These are phyloP conservation scores for Eucera pruinosa DNA, from an alignment of 2,888 invertebrate genomes.

Conservation along the genomic window DNA sequence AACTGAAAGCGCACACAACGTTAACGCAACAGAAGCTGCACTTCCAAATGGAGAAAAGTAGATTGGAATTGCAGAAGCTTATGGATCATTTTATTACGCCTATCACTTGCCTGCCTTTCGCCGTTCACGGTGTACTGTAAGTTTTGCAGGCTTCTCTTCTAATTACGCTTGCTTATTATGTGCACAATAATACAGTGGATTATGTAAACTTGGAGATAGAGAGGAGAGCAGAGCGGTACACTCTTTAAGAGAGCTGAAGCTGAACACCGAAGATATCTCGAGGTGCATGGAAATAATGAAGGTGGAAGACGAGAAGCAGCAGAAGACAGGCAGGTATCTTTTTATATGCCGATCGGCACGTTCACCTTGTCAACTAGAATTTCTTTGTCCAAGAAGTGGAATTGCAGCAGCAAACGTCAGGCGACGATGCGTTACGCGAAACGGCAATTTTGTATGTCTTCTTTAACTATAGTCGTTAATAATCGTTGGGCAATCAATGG, in stretches of 20 bases:
- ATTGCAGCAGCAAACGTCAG: slow-evolving; percentile 11
- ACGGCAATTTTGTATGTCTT: slow-evolving; percentile 10
- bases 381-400: slow-evolving; percentile 34
- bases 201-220: slow-evolving; percentile 54
- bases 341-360: neutral
- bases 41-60: slow-evolving; percentile 89
- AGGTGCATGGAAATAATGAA: slow-evolving; percentile 19
- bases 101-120: slow-evolving; percentile 83
- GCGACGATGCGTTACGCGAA: neutral
- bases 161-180: slow-evolving; percentile 13
- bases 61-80: slow-evolving; percentile 87
- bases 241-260: slow-evolving; percentile 88
- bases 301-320: slow-evolving; percentile 85
- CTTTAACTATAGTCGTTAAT: neutral
- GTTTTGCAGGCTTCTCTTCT: slow-evolving; percentile 37
- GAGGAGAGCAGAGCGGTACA: slow-evolving; percentile 83
- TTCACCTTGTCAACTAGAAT: slow-evolving; percentile 8
- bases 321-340: slow-evolving; percentile 78
- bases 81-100: slow-evolving; percentile 88
- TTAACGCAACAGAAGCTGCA: slow-evolving; percentile 88
- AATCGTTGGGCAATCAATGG: too few relatives aligned
- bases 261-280: slow-evolving; percentile 82
- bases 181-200: neutral
- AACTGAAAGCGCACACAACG: slow-evolving; percentile 87
- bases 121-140: slow-evolving; percentile 78